Evolutionary conservation across 2,888 invertebrate species (phyloP), one percentile per base, ranked within the genome.

Genomic region (Meliscaeva auricollis): DNA sequence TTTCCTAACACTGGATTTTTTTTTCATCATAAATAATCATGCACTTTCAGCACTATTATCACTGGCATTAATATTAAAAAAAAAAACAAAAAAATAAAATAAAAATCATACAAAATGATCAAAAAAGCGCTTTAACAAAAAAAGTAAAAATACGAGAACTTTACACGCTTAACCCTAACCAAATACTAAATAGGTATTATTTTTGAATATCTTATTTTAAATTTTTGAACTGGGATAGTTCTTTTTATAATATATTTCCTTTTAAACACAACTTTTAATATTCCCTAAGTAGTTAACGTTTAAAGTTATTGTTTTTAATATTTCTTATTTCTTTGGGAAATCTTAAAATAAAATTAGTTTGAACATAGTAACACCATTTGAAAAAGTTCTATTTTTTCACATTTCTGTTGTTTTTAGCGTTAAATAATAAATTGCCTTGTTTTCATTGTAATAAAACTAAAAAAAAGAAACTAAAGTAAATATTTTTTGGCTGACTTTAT

Each of bases 41-140:
- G 87, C 83, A 83, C 87, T 26, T 87, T 83, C 87, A 83, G 87
- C 87, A 87, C 74, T 83, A 82, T 74, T 82, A 87, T 81, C 78
- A 82, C 74, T 82, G 82, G 82, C 82, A 87, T 83, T 87, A 87
- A 74, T 68, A 30, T 17, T 32, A 69, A 30, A 35, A 54, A 62
- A 56, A 3, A n/a, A 50, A 72, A 54, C 22, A 69, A 30, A 35
- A 54, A 62, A 56, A 3, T 13, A 50, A 72, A 54, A 13, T 13
- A 3, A 41, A 66, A 64, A 56, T 64, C 72, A 75, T 44, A 52
- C 32, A 60, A 44, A 76, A 73, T 85, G 85, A 81, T 73, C 46
- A 54, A 56, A 75, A 56, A 20, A 58, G 60, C 75, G 70, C 70
- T 73, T 60, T 38, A 56, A 75, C 56, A 58, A 9, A 56, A 56